A percentile compares a stretch with the other conserved stretches of the same genome.
These are phyloP conservation scores for Hycleus phaleratus DNA, from an alignment of 1,140 invertebrate genomes.

Conservation along the genomic window DNA sequence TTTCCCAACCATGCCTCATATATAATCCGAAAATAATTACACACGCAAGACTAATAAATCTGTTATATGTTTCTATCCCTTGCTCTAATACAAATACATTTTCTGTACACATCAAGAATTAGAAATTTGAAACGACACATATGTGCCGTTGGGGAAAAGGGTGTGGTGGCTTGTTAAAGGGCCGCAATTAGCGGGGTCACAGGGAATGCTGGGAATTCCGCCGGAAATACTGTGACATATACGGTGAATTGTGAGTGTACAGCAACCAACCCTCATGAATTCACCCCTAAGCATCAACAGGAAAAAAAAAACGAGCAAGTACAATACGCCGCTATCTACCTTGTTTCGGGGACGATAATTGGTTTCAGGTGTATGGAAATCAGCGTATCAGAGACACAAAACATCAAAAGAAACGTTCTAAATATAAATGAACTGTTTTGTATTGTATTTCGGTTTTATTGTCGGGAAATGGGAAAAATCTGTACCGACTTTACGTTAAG, in stretches of 20 bases:
- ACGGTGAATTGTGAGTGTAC: too few relatives aligned
- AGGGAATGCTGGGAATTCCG: constrained; percentile 27
- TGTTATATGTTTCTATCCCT: too few relatives aligned
- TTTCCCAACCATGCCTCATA: not conserved
- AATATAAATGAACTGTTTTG: constrained; percentile 2
- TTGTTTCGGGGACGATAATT: constrained; percentile 3
- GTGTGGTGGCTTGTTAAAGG: constrained; percentile 7
- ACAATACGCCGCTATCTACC: too few relatives aligned
- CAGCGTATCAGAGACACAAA: not conserved
- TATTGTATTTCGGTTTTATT: not conserved
- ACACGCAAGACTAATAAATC: constrained; percentile 21
- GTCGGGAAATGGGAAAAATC: constrained; percentile 6
- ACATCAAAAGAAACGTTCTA: constrained; percentile 6
- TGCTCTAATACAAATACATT: not conserved
- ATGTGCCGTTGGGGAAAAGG: constrained; percentile 4
- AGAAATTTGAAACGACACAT: constrained; percentile 20
- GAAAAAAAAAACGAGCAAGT: too few relatives aligned
- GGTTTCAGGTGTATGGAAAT: constrained; percentile 10
- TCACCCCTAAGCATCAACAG: too few relatives aligned
- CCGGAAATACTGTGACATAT: constrained; percentile 13
- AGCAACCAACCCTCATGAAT: too few relatives aligned
- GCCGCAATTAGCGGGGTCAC: constrained; percentile 26
- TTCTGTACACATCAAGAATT: constrained; percentile 22
- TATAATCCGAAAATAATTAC: constrained; percentile 20
- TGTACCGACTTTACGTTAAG: constrained; percentile 5